Evolutionary conservation across 2,888 invertebrate species (phyloP).

Genomic region (Linyphia triangularis): DNA sequence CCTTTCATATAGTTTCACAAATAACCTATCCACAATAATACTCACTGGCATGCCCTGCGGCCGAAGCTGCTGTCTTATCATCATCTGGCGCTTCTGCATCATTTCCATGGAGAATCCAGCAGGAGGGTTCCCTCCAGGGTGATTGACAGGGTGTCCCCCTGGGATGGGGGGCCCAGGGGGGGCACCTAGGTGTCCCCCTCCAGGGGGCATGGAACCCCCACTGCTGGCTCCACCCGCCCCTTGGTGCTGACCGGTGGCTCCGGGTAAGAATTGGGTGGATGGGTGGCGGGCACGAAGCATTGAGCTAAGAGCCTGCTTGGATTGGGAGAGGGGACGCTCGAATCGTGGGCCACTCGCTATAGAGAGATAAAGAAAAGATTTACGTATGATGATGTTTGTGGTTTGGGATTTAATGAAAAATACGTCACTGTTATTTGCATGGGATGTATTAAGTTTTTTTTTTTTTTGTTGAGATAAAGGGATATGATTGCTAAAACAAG

Average conservation of each 20-base stretch:
- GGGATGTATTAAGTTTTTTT: no score
- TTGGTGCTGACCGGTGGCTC: slow-evolving; percentile 56
- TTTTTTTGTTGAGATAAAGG: no score
- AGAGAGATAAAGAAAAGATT: not conserved
- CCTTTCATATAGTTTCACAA: no score
- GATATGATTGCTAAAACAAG: no score
- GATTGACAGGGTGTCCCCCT: slow-evolving; percentile 62
- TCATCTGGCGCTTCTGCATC: slow-evolving; percentile 72
- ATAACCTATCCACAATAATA: not conserved
- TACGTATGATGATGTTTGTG: no score
- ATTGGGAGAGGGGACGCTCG: slow-evolving; percentile 82
- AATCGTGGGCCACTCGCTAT: slow-evolving; percentile 73
- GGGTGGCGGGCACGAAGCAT: slow-evolving; percentile 90
- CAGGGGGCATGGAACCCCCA: slow-evolving; percentile 35
- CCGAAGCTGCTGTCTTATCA: slow-evolving; percentile 58
- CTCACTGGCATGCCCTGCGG: slow-evolving; percentile 74
- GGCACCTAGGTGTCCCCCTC: slow-evolving; percentile 45
- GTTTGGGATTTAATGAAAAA: no score
- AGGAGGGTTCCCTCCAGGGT: slow-evolving; percentile 56
- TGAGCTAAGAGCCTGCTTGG: slow-evolving; percentile 90
- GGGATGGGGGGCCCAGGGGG: slow-evolving; percentile 60
- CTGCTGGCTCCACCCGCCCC: slow-evolving; percentile 45
- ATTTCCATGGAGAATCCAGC: slow-evolving; percentile 70
- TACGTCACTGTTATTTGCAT: no score
- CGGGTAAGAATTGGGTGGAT: slow-evolving; percentile 70